Base-by-base conservation (phyloP, 2,888 invertebrate species). In the Platycheirus rosarum region DNA sequence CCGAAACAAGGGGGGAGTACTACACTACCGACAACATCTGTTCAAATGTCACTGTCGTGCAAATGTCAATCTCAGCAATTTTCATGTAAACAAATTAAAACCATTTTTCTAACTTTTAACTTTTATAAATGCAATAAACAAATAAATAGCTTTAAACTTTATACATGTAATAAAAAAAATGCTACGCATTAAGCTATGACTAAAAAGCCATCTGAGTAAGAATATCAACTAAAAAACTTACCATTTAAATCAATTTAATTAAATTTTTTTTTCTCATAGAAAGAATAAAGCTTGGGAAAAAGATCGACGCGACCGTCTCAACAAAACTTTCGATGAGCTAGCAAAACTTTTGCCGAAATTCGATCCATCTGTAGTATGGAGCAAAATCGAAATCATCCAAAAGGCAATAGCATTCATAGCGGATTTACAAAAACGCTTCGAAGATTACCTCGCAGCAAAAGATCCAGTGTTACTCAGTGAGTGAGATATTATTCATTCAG, bases 241-340 rank as follows among this genome's bases (percentile, higher is more conserved):
- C 8, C 11, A 4, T n/a, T 13, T 0, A 51, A 20, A 4, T 8
- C 16, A 2, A 20, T n/a, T 16, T 2, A 26, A 60, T 37, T 11
- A 14, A 42, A 0, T 35, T 53, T 6, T 35, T n/a, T 9, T 53
- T 9, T 0, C 7, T 60, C 71, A n/a, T 32, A 86, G 85, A 32
- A 86, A 86, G 75, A 86, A 86, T 85, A 92, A 92, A 88, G 91
- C 92, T 90, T 93, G 93, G 93, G 93, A 93, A 90, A 91, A 92
- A 88, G 92, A 92, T 86, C 89, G 93, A 87, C 89, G 93, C 86
- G 91, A 92, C 85, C 91, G 93, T 85, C 89, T 93, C 85, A 93
- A 92, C 84, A 86, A 86, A 46, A 86, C 87, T 13, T 90, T 90
- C 84, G 86, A 86, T 51, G 87, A 89, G 62, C 85, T 90, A 60